Evolutionary conservation across 2,888 invertebrate genomes (phyloP), one percentile per base, ranked within the genome.

Genomic region (Aphodius granarius): DNA sequence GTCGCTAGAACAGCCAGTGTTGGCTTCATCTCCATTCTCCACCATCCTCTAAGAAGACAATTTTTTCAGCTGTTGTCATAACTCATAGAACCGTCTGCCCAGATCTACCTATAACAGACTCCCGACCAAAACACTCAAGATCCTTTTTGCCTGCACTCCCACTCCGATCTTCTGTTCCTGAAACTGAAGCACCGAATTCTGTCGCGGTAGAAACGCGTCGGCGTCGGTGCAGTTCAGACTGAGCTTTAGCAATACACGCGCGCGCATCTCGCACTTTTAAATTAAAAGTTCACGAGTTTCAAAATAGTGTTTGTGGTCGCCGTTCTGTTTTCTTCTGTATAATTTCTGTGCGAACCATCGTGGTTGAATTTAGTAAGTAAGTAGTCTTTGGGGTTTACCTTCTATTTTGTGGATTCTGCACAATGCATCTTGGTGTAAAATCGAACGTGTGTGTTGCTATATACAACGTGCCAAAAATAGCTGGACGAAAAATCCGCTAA

Each of bases 11-110:
- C n/a, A n/a, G n/a, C n/a, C n/a, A n/a, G n/a, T n/a, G n/a, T n/a
- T n/a, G n/a, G n/a, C n/a, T n/a, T n/a, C n/a, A n/a, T 43, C 43
- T 13, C 13, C 19, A 66, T 66, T n/a, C 66, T 22, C 68, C 68
- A 21, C 21, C 13, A 68, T 21, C 22, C 68, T 68, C 19, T 65
- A 19, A 65, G 21, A 20, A n/a, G 20, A 73, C 68, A 43, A 64
- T 77, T 77, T 79, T 80, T 80, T 80, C 80, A 80, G 79, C 80
- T 79, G 79, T 77, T 77, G 76, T 78, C 78, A 77, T 78, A 80
- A 78, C 72, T 79, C 77, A 76, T 75, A 73, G 76, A 71, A 71
- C 63, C 63, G 43, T 43, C 43, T 43, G 13, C 64, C 65, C n/a
- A n/a, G n/a, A n/a, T n/a, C n/a, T n/a, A n/a, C n/a, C n/a, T n/a